Evolutionary conservation across 2,797 vertebrate genomes (phyloP).

Genomic region (Sebastes baramenuke): DNA sequence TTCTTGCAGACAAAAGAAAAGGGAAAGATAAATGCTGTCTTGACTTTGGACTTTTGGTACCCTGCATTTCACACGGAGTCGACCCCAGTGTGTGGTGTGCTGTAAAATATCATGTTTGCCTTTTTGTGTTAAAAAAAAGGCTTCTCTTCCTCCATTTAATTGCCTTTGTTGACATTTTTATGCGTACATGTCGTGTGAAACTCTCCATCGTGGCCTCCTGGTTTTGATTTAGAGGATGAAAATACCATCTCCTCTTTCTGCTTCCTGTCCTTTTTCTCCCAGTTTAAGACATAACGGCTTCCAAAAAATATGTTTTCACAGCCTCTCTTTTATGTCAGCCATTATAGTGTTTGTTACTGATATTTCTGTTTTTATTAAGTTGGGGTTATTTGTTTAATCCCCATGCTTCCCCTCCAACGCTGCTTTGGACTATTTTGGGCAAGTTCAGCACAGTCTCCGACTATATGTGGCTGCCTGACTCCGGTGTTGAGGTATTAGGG

Average conservation of each 20-base stretch:
- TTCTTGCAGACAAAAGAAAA: conserved; percentile 3
- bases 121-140: background rate
- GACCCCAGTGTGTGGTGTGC: background rate
- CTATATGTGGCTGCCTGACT: conserved; percentile 15
- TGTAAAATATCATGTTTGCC: conserved; percentile 13
- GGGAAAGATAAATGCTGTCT: background rate
- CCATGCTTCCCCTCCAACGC: background rate
- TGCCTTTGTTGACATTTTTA: conserved; percentile 49
- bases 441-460: background rate
- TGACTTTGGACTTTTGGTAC: background rate
- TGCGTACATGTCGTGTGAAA: background rate
- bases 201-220: conserved; percentile 17
- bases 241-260: conserved; percentile 2
- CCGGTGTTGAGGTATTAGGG: conserved; percentile 9
- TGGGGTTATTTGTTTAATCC: conserved; percentile 23
- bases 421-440: conserved; percentile 27
- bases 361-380: conserved; percentile 30
- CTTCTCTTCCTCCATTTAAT: conserved; percentile 18
- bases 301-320: conserved; percentile 1
- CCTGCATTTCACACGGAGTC: background rate
- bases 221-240: conserved; percentile 41
- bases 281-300: background rate
- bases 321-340: conserved; percentile 1
- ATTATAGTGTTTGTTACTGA: conserved; percentile 16
- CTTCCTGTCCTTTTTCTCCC: background rate